phyloP scores from a whole-genome alignment of 2,888 invertebrate genomes.

The Timema cristinae region DNA sequence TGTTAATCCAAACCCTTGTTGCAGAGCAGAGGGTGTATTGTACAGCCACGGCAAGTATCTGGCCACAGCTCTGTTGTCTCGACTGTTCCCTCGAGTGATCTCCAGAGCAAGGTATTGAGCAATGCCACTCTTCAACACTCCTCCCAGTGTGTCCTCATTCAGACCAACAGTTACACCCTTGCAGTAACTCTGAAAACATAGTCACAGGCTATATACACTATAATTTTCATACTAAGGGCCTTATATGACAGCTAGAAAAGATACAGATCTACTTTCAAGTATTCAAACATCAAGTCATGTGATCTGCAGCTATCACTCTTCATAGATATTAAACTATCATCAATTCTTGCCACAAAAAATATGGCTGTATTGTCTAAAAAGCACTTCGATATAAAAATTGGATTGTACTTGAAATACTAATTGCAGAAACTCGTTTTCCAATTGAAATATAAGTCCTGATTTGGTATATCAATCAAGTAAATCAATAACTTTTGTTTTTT shows the following conservation, averaged over 20 bases:
- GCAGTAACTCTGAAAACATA: conserved; percentile 57
- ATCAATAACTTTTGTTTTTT: too few species aligned
- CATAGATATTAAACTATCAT: not conserved
- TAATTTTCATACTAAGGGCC: not conserved
- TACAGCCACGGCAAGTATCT: conserved; percentile 89
- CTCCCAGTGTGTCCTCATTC: conserved; percentile 95
- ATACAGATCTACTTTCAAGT: too few species aligned
- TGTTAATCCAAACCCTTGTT: conserved; percentile 74
- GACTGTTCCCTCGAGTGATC: conserved; percentile 79
- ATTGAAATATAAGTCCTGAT: too few species aligned
- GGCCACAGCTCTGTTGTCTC: conserved; percentile 76
- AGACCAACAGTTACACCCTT: conserved; percentile 68
- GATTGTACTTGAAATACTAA: too few species aligned
- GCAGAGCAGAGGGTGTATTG: conserved; percentile 71
- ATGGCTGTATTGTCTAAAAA: too few species aligned
- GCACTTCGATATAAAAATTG: too few species aligned
- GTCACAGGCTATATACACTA: not conserved
- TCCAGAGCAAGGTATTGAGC: conserved; percentile 92
- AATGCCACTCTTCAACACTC: conserved; percentile 92
- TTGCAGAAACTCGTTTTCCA: too few species aligned
- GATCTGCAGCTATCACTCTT: too few species aligned
- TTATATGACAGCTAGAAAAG: too few species aligned
- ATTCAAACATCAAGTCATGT: too few species aligned
- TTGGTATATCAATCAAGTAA: too few species aligned
- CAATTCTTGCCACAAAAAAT: too few species aligned